Evolutionary conservation across 1,140 invertebrate genomes (phyloP).

Genomic region (Pachypsylla venusta): DNA sequence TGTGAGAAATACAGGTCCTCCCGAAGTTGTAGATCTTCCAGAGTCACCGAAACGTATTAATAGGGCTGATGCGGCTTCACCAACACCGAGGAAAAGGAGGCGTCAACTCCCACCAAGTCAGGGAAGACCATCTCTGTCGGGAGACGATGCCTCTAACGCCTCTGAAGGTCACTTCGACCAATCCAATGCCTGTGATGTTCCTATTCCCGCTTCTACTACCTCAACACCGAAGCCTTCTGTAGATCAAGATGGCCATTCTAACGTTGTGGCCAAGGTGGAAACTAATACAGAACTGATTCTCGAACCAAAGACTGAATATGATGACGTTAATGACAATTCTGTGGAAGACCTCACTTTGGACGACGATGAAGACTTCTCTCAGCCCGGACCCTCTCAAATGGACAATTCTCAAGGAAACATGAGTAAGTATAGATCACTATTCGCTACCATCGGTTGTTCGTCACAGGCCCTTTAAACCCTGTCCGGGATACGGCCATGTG

Average conservation of each 20-base stretch:
- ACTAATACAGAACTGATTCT: conserved; percentile 22
- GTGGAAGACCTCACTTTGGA: conserved; percentile 69
- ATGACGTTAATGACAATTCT: conserved; percentile 45
- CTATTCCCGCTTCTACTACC: conserved; percentile 10
- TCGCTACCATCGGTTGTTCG: neutral
- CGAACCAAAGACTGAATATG: conserved; percentile 61
- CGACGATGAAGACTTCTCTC: conserved; percentile 44
- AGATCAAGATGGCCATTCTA: neutral
- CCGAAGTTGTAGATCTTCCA: neutral
- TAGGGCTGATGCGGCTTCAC: conserved; percentile 18
- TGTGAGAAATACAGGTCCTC: neutral
- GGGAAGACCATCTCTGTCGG: conserved; percentile 23
- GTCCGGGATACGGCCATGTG: neutral
- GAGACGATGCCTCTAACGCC: conserved; percentile 19
- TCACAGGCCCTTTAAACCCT: neutral
- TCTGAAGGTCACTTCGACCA: conserved; percentile 21
- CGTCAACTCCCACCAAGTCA: conserved; percentile 11
- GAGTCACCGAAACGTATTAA: neutral
- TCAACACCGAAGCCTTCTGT: neutral
- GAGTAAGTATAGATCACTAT: too few species aligned
- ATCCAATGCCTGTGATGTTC: conserved; percentile 25
- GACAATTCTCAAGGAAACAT: conserved; percentile 31
- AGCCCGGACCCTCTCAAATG: conserved; percentile 34
- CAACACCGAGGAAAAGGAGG: conserved; percentile 25
- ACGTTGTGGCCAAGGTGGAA: conserved; percentile 22